Percentiles rank a stretch among this genome's conserved stretches.
phyloP scores from a whole-genome alignment of 2,797 vertebrate genomes.

The Microctenopoma lineatum region DNA sequence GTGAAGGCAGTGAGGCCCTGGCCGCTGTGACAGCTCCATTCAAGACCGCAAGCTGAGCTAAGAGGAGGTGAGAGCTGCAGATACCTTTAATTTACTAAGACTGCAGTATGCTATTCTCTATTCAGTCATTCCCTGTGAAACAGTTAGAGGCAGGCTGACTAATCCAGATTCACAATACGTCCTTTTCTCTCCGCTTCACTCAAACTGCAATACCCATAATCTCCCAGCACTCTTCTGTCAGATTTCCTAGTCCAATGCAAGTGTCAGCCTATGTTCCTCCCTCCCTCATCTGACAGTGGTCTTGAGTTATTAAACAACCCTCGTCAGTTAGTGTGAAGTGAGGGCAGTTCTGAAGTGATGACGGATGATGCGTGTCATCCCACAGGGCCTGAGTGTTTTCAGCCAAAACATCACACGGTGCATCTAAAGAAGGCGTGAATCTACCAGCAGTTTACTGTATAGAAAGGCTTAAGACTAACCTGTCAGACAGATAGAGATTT shows the following conservation, averaged over 20 bases:
- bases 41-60: slow-evolving; percentile 44
- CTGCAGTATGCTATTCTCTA: slow-evolving; percentile 28
- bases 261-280: slow-evolving; percentile 28
- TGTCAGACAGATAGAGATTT: slow-evolving; percentile 45
- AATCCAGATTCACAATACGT: slow-evolving; percentile 34
- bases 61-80: slow-evolving; percentile 45
- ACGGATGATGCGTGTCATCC: slow-evolving; percentile 58
- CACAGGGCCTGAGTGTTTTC: slow-evolving; percentile 57
- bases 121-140: slow-evolving; percentile 42
- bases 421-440: slow-evolving; percentile 41
- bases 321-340: slow-evolving; percentile 61
- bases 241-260: slow-evolving; percentile 41
- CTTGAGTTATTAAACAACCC: slow-evolving; percentile 69
- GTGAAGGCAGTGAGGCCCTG: slow-evolving; percentile 56
- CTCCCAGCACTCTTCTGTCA: slow-evolving; percentile 41
- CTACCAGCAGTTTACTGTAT: slow-evolving; percentile 47
- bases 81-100: slow-evolving; percentile 65
- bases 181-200: slow-evolving; percentile 41
- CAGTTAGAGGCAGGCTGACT: slow-evolving; percentile 33
- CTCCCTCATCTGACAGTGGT: slow-evolving; percentile 26
- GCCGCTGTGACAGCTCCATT: slow-evolving; percentile 64
- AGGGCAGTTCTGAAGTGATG: slow-evolving; percentile 60
- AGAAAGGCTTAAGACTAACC: slow-evolving; percentile 51
- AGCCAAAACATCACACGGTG: slow-evolving; percentile 61
- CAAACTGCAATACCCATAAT: slow-evolving; percentile 30